Percentiles rank a stretch among this genome's conserved stretches.
These are phyloP conservation scores for Phenacoccus solenopsis DNA, from an alignment of 1,140 invertebrate species.

Conservation along the genomic window DNA sequence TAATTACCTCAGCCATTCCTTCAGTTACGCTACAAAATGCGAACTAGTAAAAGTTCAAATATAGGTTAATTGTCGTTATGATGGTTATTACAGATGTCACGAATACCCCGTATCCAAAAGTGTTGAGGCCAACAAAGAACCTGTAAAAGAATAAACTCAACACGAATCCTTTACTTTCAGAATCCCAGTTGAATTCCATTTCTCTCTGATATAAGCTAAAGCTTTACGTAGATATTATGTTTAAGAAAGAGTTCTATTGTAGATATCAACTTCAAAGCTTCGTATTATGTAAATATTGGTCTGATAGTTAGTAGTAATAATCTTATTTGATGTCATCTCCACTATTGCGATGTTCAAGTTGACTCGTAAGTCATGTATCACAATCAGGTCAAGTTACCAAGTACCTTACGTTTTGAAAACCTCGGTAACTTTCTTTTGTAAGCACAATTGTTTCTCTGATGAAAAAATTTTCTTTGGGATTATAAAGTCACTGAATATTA, in stretches of 20 bases:
- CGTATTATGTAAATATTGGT: neutral
- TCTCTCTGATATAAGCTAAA: constrained; percentile 30
- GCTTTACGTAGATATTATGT: no score
- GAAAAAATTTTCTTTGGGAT: no score
- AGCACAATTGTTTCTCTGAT: no score
- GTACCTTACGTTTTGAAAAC: no score
- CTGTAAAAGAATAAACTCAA: constrained; percentile 57
- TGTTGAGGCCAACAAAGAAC: constrained; percentile 46
- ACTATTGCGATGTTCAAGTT: neutral
- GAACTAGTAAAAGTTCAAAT: constrained; percentile 53
- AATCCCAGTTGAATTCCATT: constrained; percentile 50
- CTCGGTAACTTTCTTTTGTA: no score
- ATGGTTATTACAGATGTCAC: constrained; percentile 50
- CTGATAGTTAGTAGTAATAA: neutral
- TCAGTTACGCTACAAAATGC: constrained; percentile 64
- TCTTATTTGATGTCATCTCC: neutral
- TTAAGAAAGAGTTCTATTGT: no score
- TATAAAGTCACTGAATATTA: no score
- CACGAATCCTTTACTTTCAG: constrained; percentile 40
- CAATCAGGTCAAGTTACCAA: no score
- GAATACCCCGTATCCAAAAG: constrained; percentile 45
- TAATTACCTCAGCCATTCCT: constrained; percentile 68
- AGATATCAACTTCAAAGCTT: no score
- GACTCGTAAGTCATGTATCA: no score
- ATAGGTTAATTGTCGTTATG: constrained; percentile 62